Evolutionary conservation across 2,113 vertebrate genomes (phyloP), one percentile per base, ranked within the genome.

Genomic region (Alosa alosa): DNA sequence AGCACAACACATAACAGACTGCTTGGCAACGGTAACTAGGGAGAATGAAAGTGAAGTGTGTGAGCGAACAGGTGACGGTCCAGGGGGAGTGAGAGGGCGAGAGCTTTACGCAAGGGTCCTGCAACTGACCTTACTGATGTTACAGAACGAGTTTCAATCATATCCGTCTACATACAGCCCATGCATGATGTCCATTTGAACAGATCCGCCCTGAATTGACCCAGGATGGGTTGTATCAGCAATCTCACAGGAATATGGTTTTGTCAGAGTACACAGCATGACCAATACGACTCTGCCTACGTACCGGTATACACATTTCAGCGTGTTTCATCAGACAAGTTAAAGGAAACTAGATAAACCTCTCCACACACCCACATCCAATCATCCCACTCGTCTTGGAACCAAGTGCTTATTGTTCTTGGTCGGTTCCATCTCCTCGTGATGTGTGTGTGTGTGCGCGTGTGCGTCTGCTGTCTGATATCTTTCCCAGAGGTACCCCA

Each of bases 401-500:
- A 72, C 25, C 25, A 13, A 72, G 64, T 7, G 64, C 8, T 72
- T 72, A 72, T 72, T 72, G 64, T 31, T 64, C 22, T 64, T 64
- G 60, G 60, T 64, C 60, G 0, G n/a, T 25, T 72, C 10, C 8
- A 11, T 72, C 25, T 72, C 25, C 64, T 25, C 31, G 10, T 72
- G 13, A 25, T 31, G 64, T 72, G 64, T 31, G 6, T 31, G 18
- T 64, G 55, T 60, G 55, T 60, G 55, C 6, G 55, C 18, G 55
- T 60, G 55, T 15, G 17, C 2, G 55, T 31, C 25, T 1, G 64
- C 64, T 72, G 64, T 72, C 44, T 83, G 82, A 89, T 87, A 83
- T 84, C 57, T 86, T 87, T 89, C 78, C 86, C 88, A 87, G 86
- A 89, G 15, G 15, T 18, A 68, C 45, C 64, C 64, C 64, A 72